A percentile compares a stretch with the other conserved stretches of the same genome.
These are phyloP conservation scores for Muscicapa striata DNA, from an alignment of 2,797 vertebrate genomes.

Conservation along the genomic window DNA sequence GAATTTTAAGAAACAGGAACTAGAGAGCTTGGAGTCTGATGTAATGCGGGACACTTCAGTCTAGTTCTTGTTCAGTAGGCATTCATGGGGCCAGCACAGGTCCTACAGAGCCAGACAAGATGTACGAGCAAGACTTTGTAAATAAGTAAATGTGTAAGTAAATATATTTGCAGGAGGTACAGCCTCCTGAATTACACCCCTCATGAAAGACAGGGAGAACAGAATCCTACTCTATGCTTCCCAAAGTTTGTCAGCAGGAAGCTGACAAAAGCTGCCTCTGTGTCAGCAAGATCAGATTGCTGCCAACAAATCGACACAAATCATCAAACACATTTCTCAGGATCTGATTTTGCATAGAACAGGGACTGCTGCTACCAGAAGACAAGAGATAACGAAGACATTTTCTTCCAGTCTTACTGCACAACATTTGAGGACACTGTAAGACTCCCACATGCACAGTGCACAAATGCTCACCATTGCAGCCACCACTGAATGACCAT, in stretches of 20 bases:
- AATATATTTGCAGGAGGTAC: background rate
- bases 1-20: background rate
- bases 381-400: background rate
- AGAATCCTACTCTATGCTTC: background rate
- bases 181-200: background rate
- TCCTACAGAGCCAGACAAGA: background rate
- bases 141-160: background rate
- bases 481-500: background rate
- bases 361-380: background rate
- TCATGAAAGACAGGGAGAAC: background rate
- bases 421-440: background rate
- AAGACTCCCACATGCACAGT: background rate
- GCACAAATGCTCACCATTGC: background rate
- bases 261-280: background rate
- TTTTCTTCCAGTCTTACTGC: background rate
- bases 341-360: background rate
- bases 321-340: background rate
- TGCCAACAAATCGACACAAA: background rate
- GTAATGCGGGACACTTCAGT: background rate
- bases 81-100: rapidly evolving
- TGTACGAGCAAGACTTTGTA: background rate
- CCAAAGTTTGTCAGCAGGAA: background rate
- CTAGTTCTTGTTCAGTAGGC: background rate
- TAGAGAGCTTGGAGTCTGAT: background rate
- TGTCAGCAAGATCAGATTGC: background rate